Conservation (phyloP, 2,888 invertebrate genomes). For the Drosophila suboccidentalis region DNA sequence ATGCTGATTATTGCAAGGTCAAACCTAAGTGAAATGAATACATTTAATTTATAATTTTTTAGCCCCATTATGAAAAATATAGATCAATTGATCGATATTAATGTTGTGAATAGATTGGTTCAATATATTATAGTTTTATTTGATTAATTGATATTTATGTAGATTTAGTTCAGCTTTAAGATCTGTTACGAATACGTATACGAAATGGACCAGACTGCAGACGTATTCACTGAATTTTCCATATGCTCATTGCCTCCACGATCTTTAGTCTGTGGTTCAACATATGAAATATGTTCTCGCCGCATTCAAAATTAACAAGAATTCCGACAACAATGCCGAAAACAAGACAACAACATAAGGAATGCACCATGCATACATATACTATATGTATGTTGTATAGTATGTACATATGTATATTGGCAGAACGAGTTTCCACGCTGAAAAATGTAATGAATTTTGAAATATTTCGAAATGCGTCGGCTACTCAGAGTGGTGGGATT, state of each 20-base stretch:
- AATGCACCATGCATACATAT: constrained; percentile 12
- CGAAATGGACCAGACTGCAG: too few species aligned
- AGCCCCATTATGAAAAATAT: too few species aligned
- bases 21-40: too few species aligned
- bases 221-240: constrained; percentile 1
- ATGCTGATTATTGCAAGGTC: too few species aligned
- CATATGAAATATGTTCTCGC: constrained; percentile 15
- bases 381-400: too few species aligned
- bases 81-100: too few species aligned
- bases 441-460: constrained; percentile 67
- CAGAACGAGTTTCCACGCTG: not conserved
- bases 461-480: constrained; percentile 50
- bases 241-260: not conserved
- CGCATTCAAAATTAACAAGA: constrained; percentile 54
- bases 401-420: not conserved
- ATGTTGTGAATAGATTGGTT: too few species aligned
- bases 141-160: too few species aligned
- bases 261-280: not conserved
- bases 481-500: not conserved
- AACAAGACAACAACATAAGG: constrained; percentile 4
- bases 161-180: too few species aligned
- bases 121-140: too few species aligned
- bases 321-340: not conserved
- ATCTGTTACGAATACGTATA: too few species aligned
- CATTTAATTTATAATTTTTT: too few species aligned